A percentile compares a stretch with the other conserved stretches of the same genome.
Conservation (phyloP, 2,113 vertebrate species). For the Prochilodus magdalenae region DNA sequence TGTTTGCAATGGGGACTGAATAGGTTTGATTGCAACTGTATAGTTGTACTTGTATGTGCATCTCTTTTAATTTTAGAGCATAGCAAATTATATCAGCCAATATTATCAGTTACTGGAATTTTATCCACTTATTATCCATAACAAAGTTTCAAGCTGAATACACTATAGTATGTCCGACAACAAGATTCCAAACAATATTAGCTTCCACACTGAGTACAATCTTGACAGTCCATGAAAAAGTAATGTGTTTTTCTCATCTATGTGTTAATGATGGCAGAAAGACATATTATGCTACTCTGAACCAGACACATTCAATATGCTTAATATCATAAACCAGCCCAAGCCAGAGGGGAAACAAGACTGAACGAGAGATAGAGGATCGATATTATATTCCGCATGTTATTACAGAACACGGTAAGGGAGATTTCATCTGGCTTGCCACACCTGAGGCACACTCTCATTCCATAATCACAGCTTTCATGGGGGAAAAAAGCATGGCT, state of each 20-base stretch:
- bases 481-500: neutral
- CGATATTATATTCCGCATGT: constrained; percentile 9
- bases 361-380: constrained; percentile 20
- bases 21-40: no score
- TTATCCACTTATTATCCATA: no score
- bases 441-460: constrained; percentile 17
- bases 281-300: neutral
- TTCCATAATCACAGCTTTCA: neutral
- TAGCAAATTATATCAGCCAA: no score
- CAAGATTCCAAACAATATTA: neutral
- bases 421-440: constrained; percentile 17
- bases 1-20: no score
- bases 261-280: neutral
- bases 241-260: neutral
- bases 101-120: no score
- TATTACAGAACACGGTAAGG: constrained; percentile 22
- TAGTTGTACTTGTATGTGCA: no score
- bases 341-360: constrained; percentile 10
- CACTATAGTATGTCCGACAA: neutral
- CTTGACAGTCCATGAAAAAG: neutral
- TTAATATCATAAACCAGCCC: constrained; percentile 20
- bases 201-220: neutral
- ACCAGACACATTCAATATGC: neutral
- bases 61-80: no score
- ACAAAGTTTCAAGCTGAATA: neutral